These are phyloP conservation scores for Agonopterix heracliana DNA, from an alignment of 2,888 invertebrate genomes.

Conservation along the genomic window DNA sequence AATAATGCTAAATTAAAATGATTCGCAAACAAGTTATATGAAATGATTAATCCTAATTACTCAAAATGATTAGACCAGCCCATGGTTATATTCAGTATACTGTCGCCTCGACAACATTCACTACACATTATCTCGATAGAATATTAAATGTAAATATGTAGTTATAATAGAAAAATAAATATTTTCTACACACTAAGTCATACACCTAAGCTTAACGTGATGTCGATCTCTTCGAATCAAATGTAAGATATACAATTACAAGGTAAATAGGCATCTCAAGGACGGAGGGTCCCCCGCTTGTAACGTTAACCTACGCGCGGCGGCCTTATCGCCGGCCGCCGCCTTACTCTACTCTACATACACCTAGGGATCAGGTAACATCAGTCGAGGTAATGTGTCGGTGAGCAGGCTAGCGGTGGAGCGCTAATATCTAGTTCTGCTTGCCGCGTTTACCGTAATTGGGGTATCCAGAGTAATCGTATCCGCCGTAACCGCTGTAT, in stretches of 20 bases:
- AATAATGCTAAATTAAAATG: slow-evolving; percentile 42
- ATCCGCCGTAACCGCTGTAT: slow-evolving; percentile 86
- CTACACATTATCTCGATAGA: slow-evolving; percentile 76
- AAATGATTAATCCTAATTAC: slow-evolving; percentile 53
- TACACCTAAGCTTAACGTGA: slow-evolving; percentile 73
- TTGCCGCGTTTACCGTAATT: slow-evolving; percentile 85
- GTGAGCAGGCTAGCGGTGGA: slow-evolving; percentile 61
- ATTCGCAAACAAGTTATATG: slow-evolving; percentile 49
- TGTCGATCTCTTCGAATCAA: slow-evolving; percentile 63
- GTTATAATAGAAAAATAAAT: slow-evolving; percentile 73
- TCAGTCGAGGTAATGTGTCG: slow-evolving; percentile 76
- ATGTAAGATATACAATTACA: slow-evolving; percentile 50
- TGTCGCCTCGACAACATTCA: slow-evolving; percentile 71
- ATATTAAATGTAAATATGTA: slow-evolving; percentile 64
- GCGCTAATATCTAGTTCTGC: slow-evolving; percentile 58
- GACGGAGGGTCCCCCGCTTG: slow-evolving; percentile 66
- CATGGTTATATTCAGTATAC: slow-evolving; percentile 48
- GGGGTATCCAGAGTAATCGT: slow-evolving; percentile 88
- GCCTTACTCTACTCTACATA: slow-evolving; percentile 59
- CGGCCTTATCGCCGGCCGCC: slow-evolving; percentile 19
- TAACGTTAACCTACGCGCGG: slow-evolving; percentile 47
- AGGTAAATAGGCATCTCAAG: slow-evolving; percentile 67
- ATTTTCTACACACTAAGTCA: slow-evolving; percentile 74
- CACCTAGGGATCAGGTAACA: slow-evolving; percentile 73
- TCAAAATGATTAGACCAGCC: slow-evolving; percentile 33